These are phyloP conservation scores for Rhynchophorus ferrugineus DNA, from an alignment of 1,140 invertebrate genomes.

Conservation along the genomic window DNA sequence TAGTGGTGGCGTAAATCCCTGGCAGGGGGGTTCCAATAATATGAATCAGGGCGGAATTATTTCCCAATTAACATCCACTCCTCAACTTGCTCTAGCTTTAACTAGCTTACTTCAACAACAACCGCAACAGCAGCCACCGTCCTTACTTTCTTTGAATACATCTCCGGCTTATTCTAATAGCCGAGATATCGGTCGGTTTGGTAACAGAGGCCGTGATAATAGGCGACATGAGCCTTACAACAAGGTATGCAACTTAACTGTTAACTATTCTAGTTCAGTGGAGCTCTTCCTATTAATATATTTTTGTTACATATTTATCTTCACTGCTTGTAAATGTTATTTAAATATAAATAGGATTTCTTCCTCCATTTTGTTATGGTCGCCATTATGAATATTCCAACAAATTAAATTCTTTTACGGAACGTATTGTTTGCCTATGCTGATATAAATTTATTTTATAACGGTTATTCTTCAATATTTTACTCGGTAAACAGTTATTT, in stretches of 20 bases:
- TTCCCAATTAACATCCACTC: slow-evolving; percentile 34
- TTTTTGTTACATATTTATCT: background rate
- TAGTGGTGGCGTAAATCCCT: slow-evolving; percentile 36
- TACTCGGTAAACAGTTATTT: too few species aligned
- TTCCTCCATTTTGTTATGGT: too few species aligned
- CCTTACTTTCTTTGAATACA: slow-evolving; percentile 40
- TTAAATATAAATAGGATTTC: background rate
- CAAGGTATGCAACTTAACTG: slow-evolving; percentile 35
- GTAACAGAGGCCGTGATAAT: slow-evolving; percentile 38
- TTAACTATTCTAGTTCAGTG: slow-evolving; percentile 19
- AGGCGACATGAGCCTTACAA: slow-evolving; percentile 39
- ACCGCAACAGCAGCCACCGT: slow-evolving; percentile 36
- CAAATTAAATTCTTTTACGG: too few species aligned
- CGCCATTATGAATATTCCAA: too few species aligned
- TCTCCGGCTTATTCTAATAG: slow-evolving; percentile 36
- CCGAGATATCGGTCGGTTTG: slow-evolving; percentile 35
- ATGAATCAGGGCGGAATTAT: slow-evolving; percentile 29
- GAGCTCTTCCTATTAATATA: slow-evolving; percentile 2
- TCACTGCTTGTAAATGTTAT: background rate
- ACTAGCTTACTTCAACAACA: slow-evolving; percentile 38
- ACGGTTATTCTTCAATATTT: too few species aligned
- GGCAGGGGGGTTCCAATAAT: slow-evolving; percentile 36
- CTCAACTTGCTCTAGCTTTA: slow-evolving; percentile 39
- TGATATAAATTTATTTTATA: too few species aligned
- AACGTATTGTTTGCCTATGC: too few species aligned